These are phyloP conservation scores for Propsilocerus akamusi DNA, from an alignment of 1,140 invertebrate genomes.

Conservation along the genomic window DNA sequence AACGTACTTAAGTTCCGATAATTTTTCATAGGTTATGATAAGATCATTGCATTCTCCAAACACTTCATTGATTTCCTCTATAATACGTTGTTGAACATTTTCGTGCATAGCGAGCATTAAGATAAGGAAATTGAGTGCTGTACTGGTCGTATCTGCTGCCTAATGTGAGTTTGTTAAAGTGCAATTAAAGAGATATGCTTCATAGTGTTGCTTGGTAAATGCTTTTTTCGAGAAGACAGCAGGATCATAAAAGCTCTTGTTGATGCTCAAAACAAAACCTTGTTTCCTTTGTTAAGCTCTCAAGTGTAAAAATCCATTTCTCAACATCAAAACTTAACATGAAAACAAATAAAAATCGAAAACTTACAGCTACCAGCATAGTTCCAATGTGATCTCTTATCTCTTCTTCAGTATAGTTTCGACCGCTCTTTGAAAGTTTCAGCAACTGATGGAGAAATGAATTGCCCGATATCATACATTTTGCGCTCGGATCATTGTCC, in stretches of 20 bases:
- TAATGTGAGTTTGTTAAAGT: not conserved
- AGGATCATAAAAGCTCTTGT: not conserved
- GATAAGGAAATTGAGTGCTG: not conserved
- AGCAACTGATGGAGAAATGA: not conserved
- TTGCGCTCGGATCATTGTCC: not conserved
- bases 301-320: not conserved
- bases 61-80: not conserved
- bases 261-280: not conserved
- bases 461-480: not conserved
- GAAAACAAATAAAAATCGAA: not conserved
- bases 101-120: conserved; percentile 2
- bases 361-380: not conserved
- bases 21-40: not conserved
- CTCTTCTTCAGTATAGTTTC: not conserved
- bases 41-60: not conserved
- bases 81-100: not conserved
- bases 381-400: not conserved
- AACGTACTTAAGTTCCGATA: not conserved
- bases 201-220: not conserved
- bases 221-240: not conserved
- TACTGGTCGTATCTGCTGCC: conserved; percentile 1
- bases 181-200: not conserved
- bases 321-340: not conserved
- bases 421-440: not conserved
- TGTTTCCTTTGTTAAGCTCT: not conserved